Evolutionary conservation across 2,888 invertebrate genomes (phyloP), one percentile per base, ranked within the genome.

Genomic region (Frankliniella intonsa): DNA sequence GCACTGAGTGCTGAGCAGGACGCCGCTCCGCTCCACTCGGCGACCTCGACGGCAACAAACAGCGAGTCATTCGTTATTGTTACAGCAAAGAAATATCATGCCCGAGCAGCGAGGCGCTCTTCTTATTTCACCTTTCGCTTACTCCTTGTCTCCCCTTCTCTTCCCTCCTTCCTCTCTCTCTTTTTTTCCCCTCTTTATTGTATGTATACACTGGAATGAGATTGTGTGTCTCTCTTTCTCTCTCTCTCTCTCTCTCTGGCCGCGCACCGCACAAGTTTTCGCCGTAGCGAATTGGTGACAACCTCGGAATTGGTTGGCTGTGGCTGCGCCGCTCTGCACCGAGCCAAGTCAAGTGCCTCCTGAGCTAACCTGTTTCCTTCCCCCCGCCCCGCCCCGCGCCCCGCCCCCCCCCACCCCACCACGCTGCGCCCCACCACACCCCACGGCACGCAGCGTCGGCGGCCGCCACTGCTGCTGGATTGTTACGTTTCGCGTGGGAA

Each of bases 401-500:
- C 55, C 55, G 2, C 55, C 55, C 9, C 17, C 3, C 55, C 55
- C 17, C 55, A 55, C 55, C 3, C 17, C 62, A 7, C 62, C 62
- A 5, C 62, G 17, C 62, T 14, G 5, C 7, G 17, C 11, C 62
- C 62, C n/a, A 62, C 62, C 62, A 0, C 62, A 62, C 62, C 62
- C 62, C 14, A 8, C 55, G 14, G 55, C 38, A 38, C 38, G 5
- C 38, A 38, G 38, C 38, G 38, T 38, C 38, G 5, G 38, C 38
- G 38, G 2, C 38, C 5, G 38, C 38, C 38, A 5, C 38, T 38
- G 38, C 38, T 38, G 38, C 19, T 62, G 62, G 62, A 25, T 76
- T 76, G 69, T 76, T 76, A 25, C 69, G 69, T 76, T 76, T 25
- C 69, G 69, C 69, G 69, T 76, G 69, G 69, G 69, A 76, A 76